Evolutionary conservation across 2,888 invertebrate genomes (phyloP).

Genomic region (Drosophila falleni): DNA sequence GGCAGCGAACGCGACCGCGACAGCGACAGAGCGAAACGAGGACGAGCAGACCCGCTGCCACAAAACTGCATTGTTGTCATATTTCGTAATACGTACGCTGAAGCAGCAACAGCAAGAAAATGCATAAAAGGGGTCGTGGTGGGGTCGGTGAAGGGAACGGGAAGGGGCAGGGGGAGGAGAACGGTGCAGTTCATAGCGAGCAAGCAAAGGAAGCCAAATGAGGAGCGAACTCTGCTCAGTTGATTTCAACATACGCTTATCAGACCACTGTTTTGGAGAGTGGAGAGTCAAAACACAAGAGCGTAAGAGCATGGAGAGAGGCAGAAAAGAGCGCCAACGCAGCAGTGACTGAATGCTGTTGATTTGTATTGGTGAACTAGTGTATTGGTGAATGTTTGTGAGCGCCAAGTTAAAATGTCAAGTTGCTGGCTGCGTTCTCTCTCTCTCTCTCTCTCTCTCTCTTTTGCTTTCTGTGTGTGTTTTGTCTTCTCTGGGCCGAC

Average conservation of each 20-base stretch:
- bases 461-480: slow-evolving; percentile 24
- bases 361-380: background rate
- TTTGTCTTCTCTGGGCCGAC: slow-evolving; percentile 55
- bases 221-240: slow-evolving; percentile 46
- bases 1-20: slow-evolving; percentile 37
- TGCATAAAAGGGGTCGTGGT: slow-evolving; percentile 20
- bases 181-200: slow-evolving; percentile 51
- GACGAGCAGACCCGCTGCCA: slow-evolving; percentile 68
- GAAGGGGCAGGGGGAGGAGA: background rate
- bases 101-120: slow-evolving; percentile 70
- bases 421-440: slow-evolving; percentile 45
- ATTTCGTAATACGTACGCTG: slow-evolving; percentile 82
- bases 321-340: slow-evolving; percentile 68
- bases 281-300: slow-evolving; percentile 39
- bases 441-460: slow-evolving; percentile 20
- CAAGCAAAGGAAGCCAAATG: slow-evolving; percentile 61
- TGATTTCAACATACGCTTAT: slow-evolving; percentile 65
- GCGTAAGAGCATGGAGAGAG: slow-evolving; percentile 37
- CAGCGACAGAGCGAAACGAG: slow-evolving; percentile 79
- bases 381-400: slow-evolving; percentile 25
- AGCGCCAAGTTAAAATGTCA: slow-evolving; percentile 67
- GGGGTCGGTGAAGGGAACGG: background rate
- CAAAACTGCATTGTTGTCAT: slow-evolving; percentile 84
- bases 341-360: slow-evolving; percentile 34
- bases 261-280: slow-evolving; percentile 41